Evolutionary conservation across 2,888 invertebrate species (phyloP).

Genomic region (Eurois occulta): DNA sequence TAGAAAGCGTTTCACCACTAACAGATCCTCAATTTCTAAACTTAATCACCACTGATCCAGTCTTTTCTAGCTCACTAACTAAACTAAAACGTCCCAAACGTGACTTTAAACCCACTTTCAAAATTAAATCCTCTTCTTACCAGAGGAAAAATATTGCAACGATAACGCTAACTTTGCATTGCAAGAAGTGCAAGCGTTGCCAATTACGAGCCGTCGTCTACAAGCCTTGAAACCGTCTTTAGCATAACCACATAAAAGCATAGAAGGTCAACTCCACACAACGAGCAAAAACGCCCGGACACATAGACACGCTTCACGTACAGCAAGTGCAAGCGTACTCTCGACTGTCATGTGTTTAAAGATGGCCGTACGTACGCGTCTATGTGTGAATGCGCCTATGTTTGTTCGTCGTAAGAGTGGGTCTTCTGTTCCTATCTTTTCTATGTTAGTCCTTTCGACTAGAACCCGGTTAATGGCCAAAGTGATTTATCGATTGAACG

Average conservation of each 20-base stretch:
- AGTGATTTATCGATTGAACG: conserved; percentile 61
- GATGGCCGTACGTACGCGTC: too few relatives aligned
- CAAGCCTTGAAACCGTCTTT: conserved; percentile 45
- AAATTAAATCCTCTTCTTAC: conserved; percentile 26
- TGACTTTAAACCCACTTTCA: conserved; percentile 18
- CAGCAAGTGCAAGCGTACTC: neutral
- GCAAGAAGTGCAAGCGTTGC: conserved; percentile 57
- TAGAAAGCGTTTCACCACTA: neutral
- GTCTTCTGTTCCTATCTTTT: conserved; percentile 1
- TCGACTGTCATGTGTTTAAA: neutral
- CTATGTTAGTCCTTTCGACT: conserved; percentile 3
- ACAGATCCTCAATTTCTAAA: neutral
- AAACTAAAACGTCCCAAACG: conserved; percentile 28
- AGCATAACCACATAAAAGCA: conserved; percentile 6
- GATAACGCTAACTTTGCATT: conserved; percentile 54
- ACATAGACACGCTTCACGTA: neutral
- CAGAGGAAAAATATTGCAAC: conserved; percentile 48
- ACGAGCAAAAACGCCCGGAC: neutral
- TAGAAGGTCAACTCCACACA: conserved; percentile 5
- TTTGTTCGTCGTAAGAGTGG: neutral
- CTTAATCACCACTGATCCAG: neutral
- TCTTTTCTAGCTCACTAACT: neutral
- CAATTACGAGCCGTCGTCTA: conserved; percentile 57
- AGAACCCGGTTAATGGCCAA: conserved; percentile 51
- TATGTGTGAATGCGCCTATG: neutral